Base-by-base conservation (phyloP, 2,113 vertebrate genomes). In the Corythoichthys haematopterus region DNA sequence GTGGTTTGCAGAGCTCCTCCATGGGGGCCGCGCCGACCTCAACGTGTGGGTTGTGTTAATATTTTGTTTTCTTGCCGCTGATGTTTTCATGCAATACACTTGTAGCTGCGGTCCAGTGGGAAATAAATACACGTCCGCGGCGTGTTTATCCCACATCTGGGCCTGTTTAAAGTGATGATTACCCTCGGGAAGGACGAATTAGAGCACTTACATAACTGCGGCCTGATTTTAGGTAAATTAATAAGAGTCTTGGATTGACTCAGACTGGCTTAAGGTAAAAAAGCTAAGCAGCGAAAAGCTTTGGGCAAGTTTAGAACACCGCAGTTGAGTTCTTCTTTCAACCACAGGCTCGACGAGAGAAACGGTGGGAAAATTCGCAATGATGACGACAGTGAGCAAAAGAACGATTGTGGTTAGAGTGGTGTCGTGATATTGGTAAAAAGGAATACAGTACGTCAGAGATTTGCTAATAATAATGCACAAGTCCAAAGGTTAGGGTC, bases 71-170 rank as follows among this genome's bases (percentile, higher is more conserved):
- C 33, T 57, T 48, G 12, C 38, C 50, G 48, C 60, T 3, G 53
- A 50, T 53, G 15, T n/a, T 76, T 65, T 60, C 20, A 2, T 47
- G 16, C 57, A 20, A 3, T 56, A 65, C 37, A 67, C n/a, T 13
- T 62, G 45, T 63, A 28, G 11, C 64, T 66, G 65, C n/a, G 47
- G 65, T 16, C 47, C 55, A 59, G 65, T 74, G 65, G 51, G 66
- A 85, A 75, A 72, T 68, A 63, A 75, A 70, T 65, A 73, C 77
- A 61, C 68, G 60, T 74, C 64, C 53, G 33, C 15, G 12, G 6
- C 70, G 64, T 80, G 66, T 79, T 77, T 71, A 69, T 70, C 33
- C 70, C 75, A 85, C 85, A 86, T 89, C 80, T 89, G 85, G 81
- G 46, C 51, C 67, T 70, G 62, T 33, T 88, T 82, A 84, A 66